Evolutionary conservation across 2,888 invertebrate genomes (phyloP), one percentile per base, ranked within the genome.

Genomic region (Tenthredo notha): DNA sequence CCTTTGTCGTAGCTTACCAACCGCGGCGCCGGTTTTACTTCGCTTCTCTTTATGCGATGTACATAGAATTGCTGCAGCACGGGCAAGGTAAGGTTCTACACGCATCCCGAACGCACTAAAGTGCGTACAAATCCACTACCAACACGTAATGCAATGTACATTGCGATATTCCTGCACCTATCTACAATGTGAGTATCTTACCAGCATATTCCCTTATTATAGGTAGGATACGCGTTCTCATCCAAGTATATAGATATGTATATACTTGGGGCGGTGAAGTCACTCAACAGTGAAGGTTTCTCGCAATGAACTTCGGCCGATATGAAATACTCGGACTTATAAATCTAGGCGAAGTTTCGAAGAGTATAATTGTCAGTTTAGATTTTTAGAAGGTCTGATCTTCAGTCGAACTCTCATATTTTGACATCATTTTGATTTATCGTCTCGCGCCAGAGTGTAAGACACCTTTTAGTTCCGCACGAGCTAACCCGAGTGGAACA

Each of bases 1-100:
- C 92, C 92, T 92, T 92, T 92, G 92, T 92, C 92, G 92, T 91
- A 92, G 92, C 90, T 92, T 92, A 90, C 92, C 91, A 90, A 92
- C 92, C 92, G 88, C 92, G 90, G 92, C 91, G 92, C 91, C 91
- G 91, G 89, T 91, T 90, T 83, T 80, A 80, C 67, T 50, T 83
- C 25, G 67, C 29, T 43, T 43, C 21, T 74, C 72, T 74, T 43
- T 74, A 74, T 74, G 43, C 72, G 18, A 1, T n/a, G 12, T 72
- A 33, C 4, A 40, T 74, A 74, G 40, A 25, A 43, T n/a, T 43
- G 43, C 21, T 25, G 25, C 61, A 21, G 61, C 25, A 25, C 61
- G 10, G 25, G 9, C 9, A 47, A 33, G 67, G 37, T 4, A 21
- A 58, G 40, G 33, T 82, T 21, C 40, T 50, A 70, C 70, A 72